phyloP scores from a whole-genome alignment of 2,888 invertebrate genomes.

The Heteromyza rotundicornis region DNA sequence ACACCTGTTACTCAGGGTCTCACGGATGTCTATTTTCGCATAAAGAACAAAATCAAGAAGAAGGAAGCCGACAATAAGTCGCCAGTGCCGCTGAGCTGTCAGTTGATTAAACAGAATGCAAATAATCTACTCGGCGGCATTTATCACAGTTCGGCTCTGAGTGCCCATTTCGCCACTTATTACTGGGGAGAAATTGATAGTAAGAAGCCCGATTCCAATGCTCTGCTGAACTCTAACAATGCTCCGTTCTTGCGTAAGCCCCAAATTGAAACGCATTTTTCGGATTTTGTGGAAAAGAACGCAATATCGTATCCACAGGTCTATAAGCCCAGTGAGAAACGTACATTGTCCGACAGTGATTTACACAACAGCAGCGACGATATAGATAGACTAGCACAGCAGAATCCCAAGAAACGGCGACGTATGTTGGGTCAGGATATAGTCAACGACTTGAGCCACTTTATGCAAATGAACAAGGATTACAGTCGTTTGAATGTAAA shows the following conservation, averaged over 20 bases:
- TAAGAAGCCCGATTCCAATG: slow-evolving; percentile 22
- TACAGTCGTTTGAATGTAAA: slow-evolving; percentile 15
- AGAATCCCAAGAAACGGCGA: slow-evolving; percentile 35
- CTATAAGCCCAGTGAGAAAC: slow-evolving; percentile 44
- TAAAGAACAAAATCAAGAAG: slow-evolving; percentile 47
- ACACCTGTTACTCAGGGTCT: slow-evolving; percentile 54
- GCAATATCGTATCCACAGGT: slow-evolving; percentile 46
- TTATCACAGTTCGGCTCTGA: slow-evolving; percentile 54
- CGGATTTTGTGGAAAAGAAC: slow-evolving; percentile 28
- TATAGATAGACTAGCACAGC: slow-evolving; percentile 14
- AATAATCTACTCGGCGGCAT: slow-evolving; percentile 50
- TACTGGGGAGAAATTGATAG: slow-evolving; percentile 41
- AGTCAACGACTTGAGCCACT: slow-evolving; percentile 30
- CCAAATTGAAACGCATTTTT: slow-evolving; percentile 35
- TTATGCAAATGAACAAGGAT: slow-evolving; percentile 30
- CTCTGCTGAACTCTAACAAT: slow-evolving; percentile 45
- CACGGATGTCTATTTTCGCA: slow-evolving; percentile 54
- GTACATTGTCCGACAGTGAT: slow-evolving; percentile 33
- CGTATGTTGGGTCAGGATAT: slow-evolving; percentile 33
- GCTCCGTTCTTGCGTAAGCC: slow-evolving; percentile 55
- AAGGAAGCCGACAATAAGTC: slow-evolving; percentile 37
- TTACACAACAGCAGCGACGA: slow-evolving; percentile 20
- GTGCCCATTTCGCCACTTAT: slow-evolving; percentile 53
- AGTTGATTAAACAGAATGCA: slow-evolving; percentile 51
- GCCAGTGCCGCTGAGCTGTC: slow-evolving; percentile 55